Conservation (phyloP, 2,113 vertebrate genomes). For the Craseonycteris thonglongyai region DNA sequence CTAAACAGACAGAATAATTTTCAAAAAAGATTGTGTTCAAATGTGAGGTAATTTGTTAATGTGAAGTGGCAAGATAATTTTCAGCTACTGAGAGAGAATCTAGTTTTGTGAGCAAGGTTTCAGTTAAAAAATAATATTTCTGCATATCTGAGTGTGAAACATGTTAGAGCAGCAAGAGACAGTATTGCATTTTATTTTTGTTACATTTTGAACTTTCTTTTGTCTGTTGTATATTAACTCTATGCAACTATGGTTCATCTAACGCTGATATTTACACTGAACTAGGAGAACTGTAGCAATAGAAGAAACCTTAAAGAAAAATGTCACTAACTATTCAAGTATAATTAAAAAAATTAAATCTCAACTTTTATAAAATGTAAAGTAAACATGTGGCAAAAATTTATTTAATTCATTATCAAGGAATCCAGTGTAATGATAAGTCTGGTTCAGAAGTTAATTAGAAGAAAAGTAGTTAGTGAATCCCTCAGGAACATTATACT, state of each 20-base stretch:
- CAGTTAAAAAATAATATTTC: neutral
- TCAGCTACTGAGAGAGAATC: neutral
- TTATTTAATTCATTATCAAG: neutral
- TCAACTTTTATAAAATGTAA: neutral
- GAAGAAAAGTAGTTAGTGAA: neutral
- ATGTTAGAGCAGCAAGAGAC: neutral
- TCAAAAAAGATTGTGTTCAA: neutral
- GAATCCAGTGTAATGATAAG: neutral
- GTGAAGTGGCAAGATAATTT: neutral
- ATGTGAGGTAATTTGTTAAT: neutral
- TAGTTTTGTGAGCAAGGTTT: neutral
- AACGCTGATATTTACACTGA: neutral
- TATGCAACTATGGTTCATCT: neutral
- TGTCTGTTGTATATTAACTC: slow-evolving; percentile 3
- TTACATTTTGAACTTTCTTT: neutral
- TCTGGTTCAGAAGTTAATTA: neutral
- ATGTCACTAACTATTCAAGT: neutral
- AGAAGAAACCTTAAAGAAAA: neutral
- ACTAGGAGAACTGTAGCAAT: neutral
- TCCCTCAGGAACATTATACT: neutral
- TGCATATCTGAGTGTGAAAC: neutral
- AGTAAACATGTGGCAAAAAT: neutral
- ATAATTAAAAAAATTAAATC: neutral
- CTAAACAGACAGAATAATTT: neutral
- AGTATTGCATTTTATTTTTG: neutral